Evolutionary conservation across 2,888 invertebrate genomes (phyloP).

Genomic region (Mamestra brassicae): DNA sequence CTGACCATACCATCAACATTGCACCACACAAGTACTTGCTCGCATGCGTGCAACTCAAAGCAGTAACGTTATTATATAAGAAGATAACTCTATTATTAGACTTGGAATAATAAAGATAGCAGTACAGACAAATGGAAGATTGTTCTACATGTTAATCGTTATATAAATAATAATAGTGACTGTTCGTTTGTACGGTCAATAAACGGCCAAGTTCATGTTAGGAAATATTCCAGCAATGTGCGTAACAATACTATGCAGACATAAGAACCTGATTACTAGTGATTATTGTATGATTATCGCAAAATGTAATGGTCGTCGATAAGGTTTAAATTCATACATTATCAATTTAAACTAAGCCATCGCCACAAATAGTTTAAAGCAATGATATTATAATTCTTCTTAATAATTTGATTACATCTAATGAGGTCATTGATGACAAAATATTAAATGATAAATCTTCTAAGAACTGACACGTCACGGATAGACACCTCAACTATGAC

Average conservation of each 20-base stretch:
- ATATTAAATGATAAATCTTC: conserved; percentile 41
- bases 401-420: neutral
- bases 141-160: conserved; percentile 34
- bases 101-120: conserved; percentile 39
- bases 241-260: neutral
- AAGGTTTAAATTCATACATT: neutral
- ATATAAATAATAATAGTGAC: conserved; percentile 22
- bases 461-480: conserved; percentile 34
- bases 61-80: conserved; percentile 49
- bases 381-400: conserved; percentile 8
- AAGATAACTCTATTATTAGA: conserved; percentile 50
- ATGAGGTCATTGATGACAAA: conserved; percentile 42
- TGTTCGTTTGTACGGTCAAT: conserved; percentile 7
- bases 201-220: conserved; percentile 42
- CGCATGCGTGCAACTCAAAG: conserved; percentile 2
- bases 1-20: conserved; percentile 15
- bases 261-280: neutral
- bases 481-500: conserved; percentile 21
- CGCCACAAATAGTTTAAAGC: neutral
- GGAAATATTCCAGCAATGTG: conserved; percentile 31
- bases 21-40: conserved; percentile 24
- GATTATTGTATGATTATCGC: neutral
- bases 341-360: neutral
- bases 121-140: conserved; percentile 28
- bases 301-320: neutral